These are phyloP conservation scores for Papilio gigon DNA, from an alignment of 2,888 invertebrate genomes.

Conservation along the genomic window DNA sequence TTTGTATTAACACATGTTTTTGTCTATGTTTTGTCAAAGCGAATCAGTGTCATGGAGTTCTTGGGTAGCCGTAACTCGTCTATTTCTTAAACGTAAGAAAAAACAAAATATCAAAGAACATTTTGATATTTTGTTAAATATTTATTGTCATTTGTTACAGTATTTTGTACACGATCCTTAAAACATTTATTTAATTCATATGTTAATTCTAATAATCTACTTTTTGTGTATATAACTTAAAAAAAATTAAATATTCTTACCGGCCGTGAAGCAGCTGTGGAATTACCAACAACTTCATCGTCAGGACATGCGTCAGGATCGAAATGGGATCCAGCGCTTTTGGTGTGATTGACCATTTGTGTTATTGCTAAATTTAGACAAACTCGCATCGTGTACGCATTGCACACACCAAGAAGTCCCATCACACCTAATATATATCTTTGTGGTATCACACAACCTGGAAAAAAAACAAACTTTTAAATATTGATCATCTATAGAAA, in stretches of 20 bases:
- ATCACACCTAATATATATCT: slow-evolving; percentile 87
- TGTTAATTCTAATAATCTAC: too few relatives aligned
- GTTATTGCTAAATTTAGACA: slow-evolving; percentile 88
- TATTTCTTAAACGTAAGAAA: too few relatives aligned
- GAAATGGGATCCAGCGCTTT: slow-evolving; percentile 44
- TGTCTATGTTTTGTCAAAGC: too few relatives aligned
- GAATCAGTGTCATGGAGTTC: too few relatives aligned
- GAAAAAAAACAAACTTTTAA: slow-evolving; percentile 42
- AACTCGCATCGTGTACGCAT: slow-evolving; percentile 88
- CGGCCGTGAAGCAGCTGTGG: slow-evolving; percentile 53
- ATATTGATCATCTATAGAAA: not conserved
- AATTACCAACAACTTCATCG: slow-evolving; percentile 52
- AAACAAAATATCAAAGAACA: too few relatives aligned
- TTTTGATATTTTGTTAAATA: too few relatives aligned
- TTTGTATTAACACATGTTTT: too few relatives aligned
- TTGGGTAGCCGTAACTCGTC: too few relatives aligned
- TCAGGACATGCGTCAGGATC: slow-evolving; percentile 67
- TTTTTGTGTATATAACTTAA: too few relatives aligned
- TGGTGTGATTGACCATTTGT: slow-evolving; percentile 81
- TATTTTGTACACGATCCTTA: too few relatives aligned
- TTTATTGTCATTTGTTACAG: too few relatives aligned
- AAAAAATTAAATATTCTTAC: slow-evolving; percentile 59
- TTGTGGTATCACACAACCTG: slow-evolving; percentile 85
- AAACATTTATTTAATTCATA: too few relatives aligned
- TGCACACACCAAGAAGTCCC: slow-evolving; percentile 87